These are phyloP conservation scores for Leucozona laternaria DNA, from an alignment of 2,888 invertebrate genomes.

Conservation along the genomic window DNA sequence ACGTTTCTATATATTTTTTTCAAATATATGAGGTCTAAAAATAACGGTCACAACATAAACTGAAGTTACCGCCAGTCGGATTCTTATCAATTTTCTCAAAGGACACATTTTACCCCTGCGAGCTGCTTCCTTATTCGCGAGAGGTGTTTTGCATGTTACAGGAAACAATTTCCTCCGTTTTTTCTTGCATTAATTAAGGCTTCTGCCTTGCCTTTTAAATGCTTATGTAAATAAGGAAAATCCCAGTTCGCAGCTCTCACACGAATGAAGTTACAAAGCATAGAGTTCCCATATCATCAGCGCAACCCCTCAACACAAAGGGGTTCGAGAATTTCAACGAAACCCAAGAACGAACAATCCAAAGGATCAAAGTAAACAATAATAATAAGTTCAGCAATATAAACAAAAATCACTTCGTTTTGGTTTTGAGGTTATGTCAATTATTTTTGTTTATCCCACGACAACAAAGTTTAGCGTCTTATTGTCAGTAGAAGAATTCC, in stretches of 20 bases:
- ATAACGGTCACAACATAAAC: conserved; percentile 17
- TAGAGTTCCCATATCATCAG: neutral
- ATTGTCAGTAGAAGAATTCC: conserved; percentile 44
- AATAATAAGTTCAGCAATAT: conserved; percentile 40
- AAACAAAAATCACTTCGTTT: conserved; percentile 64
- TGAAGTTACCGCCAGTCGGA: neutral
- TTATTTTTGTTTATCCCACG: conserved; percentile 62
- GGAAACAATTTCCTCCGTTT: conserved; percentile 14
- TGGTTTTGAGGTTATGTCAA: conserved; percentile 59
- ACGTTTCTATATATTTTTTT: neutral
- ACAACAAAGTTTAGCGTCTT: conserved; percentile 68
- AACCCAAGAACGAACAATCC: conserved; percentile 18
- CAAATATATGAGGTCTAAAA: conserved; percentile 16
- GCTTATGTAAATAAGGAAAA: conserved; percentile 63
- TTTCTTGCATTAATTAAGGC: conserved; percentile 14
- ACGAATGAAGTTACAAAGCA: conserved; percentile 20
- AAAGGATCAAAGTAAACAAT: conserved; percentile 41
- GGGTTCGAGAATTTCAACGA: conserved; percentile 53
- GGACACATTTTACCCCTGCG: neutral
- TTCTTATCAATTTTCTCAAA: conserved; percentile 23
- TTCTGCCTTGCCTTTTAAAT: conserved; percentile 30
- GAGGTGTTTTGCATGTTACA: neutral
- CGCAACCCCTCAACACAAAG: conserved; percentile 47
- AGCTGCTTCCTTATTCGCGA: neutral
- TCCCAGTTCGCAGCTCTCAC: conserved; percentile 24